Conservation (phyloP, 2,797 vertebrate species). For the Malacoctenus gilli region DNA sequence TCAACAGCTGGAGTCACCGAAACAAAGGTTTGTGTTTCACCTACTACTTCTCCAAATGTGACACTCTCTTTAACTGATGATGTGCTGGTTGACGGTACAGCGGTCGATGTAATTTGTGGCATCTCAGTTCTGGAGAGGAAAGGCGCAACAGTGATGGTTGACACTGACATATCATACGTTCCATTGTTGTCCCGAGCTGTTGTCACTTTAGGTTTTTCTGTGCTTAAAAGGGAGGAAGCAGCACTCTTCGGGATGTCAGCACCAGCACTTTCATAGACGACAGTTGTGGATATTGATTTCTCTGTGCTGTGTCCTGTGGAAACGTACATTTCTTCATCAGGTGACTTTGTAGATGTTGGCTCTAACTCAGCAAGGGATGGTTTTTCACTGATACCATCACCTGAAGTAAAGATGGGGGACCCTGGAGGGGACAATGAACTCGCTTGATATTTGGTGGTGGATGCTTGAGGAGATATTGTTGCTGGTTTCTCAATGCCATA, state of each 20-base stretch:
- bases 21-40: slow-evolving; percentile 62
- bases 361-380: slow-evolving; percentile 4
- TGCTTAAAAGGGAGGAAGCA: slow-evolving; percentile 31
- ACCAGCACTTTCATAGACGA: slow-evolving; percentile 26
- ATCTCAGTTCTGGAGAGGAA: slow-evolving; percentile 48
- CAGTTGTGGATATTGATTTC: slow-evolving; percentile 8
- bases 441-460: neutral
- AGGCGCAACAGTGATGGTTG: slow-evolving; percentile 17
- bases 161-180: no score
- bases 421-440: neutral
- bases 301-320: slow-evolving; percentile 29
- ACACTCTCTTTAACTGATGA: slow-evolving; percentile 19
- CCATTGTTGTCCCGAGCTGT: slow-evolving; percentile 4
- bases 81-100: neutral
- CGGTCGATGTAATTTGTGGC: slow-evolving; percentile 16
- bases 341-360: slow-evolving; percentile 1
- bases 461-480: slow-evolving; percentile 2
- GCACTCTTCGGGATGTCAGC: slow-evolving; percentile 1
- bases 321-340: no score
- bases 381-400: neutral
- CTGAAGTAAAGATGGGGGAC: no score
- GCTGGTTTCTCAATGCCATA: slow-evolving; percentile 35
- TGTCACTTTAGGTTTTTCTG: slow-evolving; percentile 38
- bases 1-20: slow-evolving; percentile 48
- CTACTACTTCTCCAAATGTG: slow-evolving; percentile 66